These are phyloP conservation scores for Tortricodes alternella DNA, from an alignment of 2,888 invertebrate genomes.

Conservation along the genomic window DNA sequence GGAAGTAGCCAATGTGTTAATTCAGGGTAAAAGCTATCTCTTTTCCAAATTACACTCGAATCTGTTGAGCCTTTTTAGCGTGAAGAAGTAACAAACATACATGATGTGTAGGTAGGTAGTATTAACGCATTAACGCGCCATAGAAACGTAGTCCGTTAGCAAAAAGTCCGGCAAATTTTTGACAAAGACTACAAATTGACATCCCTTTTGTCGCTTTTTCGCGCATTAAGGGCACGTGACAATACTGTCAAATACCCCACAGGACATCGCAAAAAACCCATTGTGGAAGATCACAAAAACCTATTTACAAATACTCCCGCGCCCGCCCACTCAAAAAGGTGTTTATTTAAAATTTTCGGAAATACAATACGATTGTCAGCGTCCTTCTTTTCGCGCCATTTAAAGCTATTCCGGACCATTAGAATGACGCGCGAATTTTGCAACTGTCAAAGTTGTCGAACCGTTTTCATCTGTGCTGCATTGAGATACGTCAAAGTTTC, in stretches of 20 bases:
- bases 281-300: conserved; percentile 70
- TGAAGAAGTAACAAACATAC: too few relatives aligned
- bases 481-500: conserved; percentile 31
- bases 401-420: conserved; percentile 72
- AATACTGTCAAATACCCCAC: conserved; percentile 31
- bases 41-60: too few relatives aligned
- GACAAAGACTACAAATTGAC: conserved; percentile 28
- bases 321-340: conserved; percentile 81
- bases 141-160: not conserved
- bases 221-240: conserved; percentile 38
- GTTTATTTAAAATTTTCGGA: conserved; percentile 77
- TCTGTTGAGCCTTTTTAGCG: too few relatives aligned
- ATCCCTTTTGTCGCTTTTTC: conserved; percentile 16
- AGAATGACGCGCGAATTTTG: conserved; percentile 43
- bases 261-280: conserved; percentile 48
- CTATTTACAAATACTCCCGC: conserved; percentile 79
- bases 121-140: not conserved
- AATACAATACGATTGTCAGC: conserved; percentile 69
- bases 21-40: too few relatives aligned
- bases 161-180: conserved; percentile 7
- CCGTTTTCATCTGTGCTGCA: conserved; percentile 37
- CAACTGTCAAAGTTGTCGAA: conserved; percentile 38
- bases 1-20: too few relatives aligned
- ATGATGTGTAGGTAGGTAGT: not conserved
- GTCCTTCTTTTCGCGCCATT: conserved; percentile 79